A percentile compares a stretch with the other conserved stretches of the same genome.
These are phyloP conservation scores for Pseudomyrmex dendroicus DNA, from an alignment of 1,140 invertebrate species.

Conservation along the genomic window DNA sequence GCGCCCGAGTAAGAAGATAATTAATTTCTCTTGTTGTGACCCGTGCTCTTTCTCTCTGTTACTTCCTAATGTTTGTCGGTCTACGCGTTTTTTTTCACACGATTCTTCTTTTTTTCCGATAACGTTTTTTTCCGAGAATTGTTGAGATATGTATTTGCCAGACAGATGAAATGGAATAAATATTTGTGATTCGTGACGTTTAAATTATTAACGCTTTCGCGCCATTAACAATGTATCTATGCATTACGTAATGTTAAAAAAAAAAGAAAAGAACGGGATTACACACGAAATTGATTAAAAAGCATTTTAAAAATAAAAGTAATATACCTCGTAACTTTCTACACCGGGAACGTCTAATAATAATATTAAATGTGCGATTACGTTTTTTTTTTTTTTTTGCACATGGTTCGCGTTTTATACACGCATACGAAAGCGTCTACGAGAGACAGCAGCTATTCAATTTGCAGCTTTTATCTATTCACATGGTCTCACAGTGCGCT, in stretches of 20 bases:
- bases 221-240: background rate
- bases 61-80: background rate
- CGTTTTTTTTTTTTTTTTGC: background rate
- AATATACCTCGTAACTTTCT: too few relatives aligned
- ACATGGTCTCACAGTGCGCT: background rate
- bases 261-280: too few relatives aligned
- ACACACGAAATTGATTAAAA: too few relatives aligned
- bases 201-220: too few relatives aligned
- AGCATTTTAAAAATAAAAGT: too few relatives aligned
- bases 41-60: background rate
- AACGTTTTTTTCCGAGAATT: background rate
- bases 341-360: too few relatives aligned
- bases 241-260: too few relatives aligned
- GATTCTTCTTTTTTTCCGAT: background rate
- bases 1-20: slow-evolving; percentile 27
- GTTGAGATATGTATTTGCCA: background rate
- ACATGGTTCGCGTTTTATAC: background rate
- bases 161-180: slow-evolving; percentile 5
- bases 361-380: background rate
- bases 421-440: background rate
- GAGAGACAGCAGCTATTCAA: slow-evolving; percentile 11
- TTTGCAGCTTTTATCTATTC: slow-evolving; percentile 46
- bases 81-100: background rate
- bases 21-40: slow-evolving; percentile 55
- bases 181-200: background rate